phyloP scores from a whole-genome alignment of 2,113 vertebrate genomes.

The Cebidichthys violaceus region DNA sequence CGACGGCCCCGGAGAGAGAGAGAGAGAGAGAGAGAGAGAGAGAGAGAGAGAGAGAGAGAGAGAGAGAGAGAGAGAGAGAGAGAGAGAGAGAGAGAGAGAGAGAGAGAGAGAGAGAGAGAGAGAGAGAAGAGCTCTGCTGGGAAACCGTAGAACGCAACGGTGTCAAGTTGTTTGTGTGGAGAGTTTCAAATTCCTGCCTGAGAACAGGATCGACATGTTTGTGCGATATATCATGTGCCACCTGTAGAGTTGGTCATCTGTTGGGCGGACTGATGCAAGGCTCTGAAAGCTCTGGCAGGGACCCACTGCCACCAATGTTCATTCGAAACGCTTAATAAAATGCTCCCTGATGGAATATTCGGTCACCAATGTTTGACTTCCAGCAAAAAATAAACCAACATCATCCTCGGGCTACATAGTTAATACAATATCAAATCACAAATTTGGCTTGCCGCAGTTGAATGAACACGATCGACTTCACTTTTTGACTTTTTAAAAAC shows the following conservation, averaged over 20 bases:
- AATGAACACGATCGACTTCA: no score
- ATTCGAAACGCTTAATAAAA: no score
- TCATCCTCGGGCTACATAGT: not conserved
- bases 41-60: conserved; percentile 27
- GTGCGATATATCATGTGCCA: not conserved
- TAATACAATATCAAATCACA: not conserved
- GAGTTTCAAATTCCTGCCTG: not conserved
- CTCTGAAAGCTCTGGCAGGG: not conserved
- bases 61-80: conserved; percentile 8
- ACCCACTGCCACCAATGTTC: not conserved
- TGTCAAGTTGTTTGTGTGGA: not conserved
- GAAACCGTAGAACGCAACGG: not conserved
- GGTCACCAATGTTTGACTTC: no score
- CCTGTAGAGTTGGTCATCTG: conserved; percentile 4
- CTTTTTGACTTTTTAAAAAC: no score
- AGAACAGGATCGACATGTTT: conserved; percentile 1
- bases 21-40: conserved; percentile 27
- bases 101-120: no score
- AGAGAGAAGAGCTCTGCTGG: conserved; percentile 4
- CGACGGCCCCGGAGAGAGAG: not conserved
- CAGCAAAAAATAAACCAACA: no score
- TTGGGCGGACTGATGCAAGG: not conserved
- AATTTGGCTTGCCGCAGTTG: no score
- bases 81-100: no score
- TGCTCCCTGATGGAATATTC: no score